Evolutionary conservation across 2,888 invertebrate species (phyloP), one percentile per base, ranked within the genome.

Genomic region (Antheraea assamensis): DNA sequence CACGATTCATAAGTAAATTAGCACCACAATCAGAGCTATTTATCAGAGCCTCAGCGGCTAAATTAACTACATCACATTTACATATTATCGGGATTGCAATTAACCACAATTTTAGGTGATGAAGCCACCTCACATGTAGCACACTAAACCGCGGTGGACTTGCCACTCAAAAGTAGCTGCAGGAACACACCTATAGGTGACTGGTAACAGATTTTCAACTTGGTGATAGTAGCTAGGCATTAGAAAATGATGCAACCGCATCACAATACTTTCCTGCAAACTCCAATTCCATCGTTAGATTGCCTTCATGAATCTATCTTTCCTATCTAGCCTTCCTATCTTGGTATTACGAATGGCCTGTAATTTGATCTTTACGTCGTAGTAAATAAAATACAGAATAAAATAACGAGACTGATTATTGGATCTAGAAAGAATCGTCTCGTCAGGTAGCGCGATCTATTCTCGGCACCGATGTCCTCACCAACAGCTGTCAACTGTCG

Each of bases 401-500:
- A 15, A 17, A 64, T 27, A 64, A 30, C 17, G 17, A 10, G 52
- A 21, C 1, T 47, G 3, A 21, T 24, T 49, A 68, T 10, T 42
- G 35, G 5, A 49, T 19, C 52, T 61, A 31, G 31, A 8, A 35
- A 27, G 55, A 42, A 68, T 68, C 72, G 64, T 42, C 55, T 68
- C 68, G 72, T 72, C 72, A 72, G 72, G 72, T 70, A 72, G 68
- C 68, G 72, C 31, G 35, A 66, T 42, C 72, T 52, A 66, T 72
- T 68, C 68, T 55, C 72, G 72, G 30, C 55, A 27, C 35, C 35
- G 58, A n/a, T 24, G 27, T 64, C n/a, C 68, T 70, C 72, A 72
- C 72, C 19, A 31, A 55, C 72, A 68, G 61, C 68, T 72, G 72
- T 68, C 72, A 72, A 52, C 72, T 66, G 61, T 64, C 61, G 30